Percentiles rank a stretch among this genome's conserved stretches.
Evolutionary conservation across 2,797 vertebrate species (phyloP).

Genomic region (Urophycis tenuis): DNA sequence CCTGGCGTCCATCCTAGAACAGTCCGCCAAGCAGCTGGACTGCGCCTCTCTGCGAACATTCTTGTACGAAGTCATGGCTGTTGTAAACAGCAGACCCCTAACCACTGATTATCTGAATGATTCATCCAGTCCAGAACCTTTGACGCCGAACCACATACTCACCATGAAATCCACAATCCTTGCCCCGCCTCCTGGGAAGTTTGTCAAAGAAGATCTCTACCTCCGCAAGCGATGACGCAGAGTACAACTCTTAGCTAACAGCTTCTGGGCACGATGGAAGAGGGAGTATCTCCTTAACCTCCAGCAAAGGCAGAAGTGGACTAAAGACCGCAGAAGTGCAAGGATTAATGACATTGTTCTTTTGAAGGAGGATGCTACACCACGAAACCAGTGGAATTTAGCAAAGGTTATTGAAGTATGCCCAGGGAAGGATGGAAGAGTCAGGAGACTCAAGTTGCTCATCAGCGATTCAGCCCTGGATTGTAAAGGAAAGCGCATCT

Average conservation of each 20-base stretch:
- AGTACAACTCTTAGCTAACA: constrained; percentile 22
- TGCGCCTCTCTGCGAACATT: constrained; percentile 20
- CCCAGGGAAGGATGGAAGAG: not conserved
- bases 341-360: constrained; percentile 19
- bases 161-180: constrained; percentile 24
- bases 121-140: constrained; percentile 4
- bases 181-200: constrained; percentile 8
- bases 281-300: constrained; percentile 24
- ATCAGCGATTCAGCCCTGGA: not conserved
- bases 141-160: constrained; percentile 19
- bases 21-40: constrained; percentile 7
- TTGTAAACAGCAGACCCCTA: constrained; percentile 24
- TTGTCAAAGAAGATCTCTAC: constrained; percentile 22
- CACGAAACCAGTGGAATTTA: not conserved
- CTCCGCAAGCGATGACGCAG: constrained; percentile 18
- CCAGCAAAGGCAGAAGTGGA: constrained; percentile 15
- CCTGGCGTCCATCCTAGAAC: constrained; percentile 7
- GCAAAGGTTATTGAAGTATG: not conserved
- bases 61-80: constrained; percentile 21
- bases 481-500: not conserved
- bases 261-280: constrained; percentile 22
- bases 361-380: not conserved
- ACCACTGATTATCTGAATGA: constrained; percentile 15
- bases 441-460: not conserved
- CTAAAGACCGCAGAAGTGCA: constrained; percentile 13